Conservation (phyloP, 2,888 invertebrate species). For the Nasonovia ribisnigri region DNA sequence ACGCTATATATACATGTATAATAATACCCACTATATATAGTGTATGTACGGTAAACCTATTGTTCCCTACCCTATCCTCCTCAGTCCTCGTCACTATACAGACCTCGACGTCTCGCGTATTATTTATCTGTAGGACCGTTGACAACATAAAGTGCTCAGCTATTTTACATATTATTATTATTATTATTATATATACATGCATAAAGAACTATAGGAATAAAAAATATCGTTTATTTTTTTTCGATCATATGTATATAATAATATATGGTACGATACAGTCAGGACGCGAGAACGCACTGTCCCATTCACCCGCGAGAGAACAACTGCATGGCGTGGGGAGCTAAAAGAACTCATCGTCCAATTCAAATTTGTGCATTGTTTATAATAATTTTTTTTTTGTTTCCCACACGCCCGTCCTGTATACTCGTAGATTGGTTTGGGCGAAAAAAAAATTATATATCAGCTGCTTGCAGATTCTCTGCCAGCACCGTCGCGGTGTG, state of each 20-base stretch:
- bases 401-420: neutral
- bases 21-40: neutral
- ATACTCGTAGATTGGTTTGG: neutral
- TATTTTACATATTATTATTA: conserved; percentile 47
- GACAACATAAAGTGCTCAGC: conserved; percentile 57
- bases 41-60: neutral
- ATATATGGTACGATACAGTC: neutral
- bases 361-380: conserved; percentile 60
- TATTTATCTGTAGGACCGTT: conserved; percentile 54
- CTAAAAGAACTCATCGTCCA: conserved; percentile 53
- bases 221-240: conserved; percentile 50
- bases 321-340: conserved; percentile 30
- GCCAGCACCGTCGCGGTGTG: neutral
- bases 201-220: neutral
- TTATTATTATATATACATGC: neutral
- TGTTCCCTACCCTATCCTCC: conserved; percentile 12
- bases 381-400: conserved; percentile 56
- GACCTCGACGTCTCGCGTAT: neutral
- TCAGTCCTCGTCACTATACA: neutral
- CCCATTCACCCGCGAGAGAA: conserved; percentile 39
- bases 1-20: neutral
- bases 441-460: conserved; percentile 39
- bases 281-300: conserved; percentile 5
- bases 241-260: neutral
- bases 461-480: conserved; percentile 44